Base-by-base conservation (phyloP, 2,113 vertebrate species). In the Myrmecobius fasciatus region DNA sequence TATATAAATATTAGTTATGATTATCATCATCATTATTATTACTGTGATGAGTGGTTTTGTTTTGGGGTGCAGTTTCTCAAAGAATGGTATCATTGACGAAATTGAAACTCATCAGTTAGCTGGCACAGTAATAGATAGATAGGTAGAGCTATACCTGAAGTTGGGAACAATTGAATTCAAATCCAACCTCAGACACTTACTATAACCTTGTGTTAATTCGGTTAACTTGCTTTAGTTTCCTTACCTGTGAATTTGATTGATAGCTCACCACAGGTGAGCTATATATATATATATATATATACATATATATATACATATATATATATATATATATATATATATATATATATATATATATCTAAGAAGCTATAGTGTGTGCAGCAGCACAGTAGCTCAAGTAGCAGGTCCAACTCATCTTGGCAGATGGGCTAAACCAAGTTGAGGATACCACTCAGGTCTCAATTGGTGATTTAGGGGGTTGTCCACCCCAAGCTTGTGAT, bases 1-100 rank as follows among this genome's bases (percentile, higher is more conserved):
- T 75, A 89, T 53, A 93, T 52, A 95, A 93, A 47, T 28, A 56
- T 89, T 47, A 88, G 51, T 31, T 20, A 90, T 75, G 24, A 89
- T 75, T 25, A 51, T 22, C 22, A 83, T 54, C 54, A 25, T 90
- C 22, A 83, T 54, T 67, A 25, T 90, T 43, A 53, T 93, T 95
- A 95, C 93, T 94, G 53, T 91, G 90, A n/a, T 92, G 43, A 89
- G 9, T 48, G 14, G 2, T n/a, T 36, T 67, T 36, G 4, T 75
- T 75, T 75, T 17, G 60, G 14, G 36, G 6, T 75, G 60, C 56
- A 67, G 31, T 67, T 67, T 36, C 31, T 67, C 56, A 67, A 67
- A 67, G 56, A 67, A 67, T 67, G 11, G 12, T 67, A 67, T 75
- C 60, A 75, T 75, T 75, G 60, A n/a, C 6, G 12, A 75, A n/a